phyloP scores from a whole-genome alignment of 2,797 vertebrate genomes.

The Typhlichthys subterraneus region DNA sequence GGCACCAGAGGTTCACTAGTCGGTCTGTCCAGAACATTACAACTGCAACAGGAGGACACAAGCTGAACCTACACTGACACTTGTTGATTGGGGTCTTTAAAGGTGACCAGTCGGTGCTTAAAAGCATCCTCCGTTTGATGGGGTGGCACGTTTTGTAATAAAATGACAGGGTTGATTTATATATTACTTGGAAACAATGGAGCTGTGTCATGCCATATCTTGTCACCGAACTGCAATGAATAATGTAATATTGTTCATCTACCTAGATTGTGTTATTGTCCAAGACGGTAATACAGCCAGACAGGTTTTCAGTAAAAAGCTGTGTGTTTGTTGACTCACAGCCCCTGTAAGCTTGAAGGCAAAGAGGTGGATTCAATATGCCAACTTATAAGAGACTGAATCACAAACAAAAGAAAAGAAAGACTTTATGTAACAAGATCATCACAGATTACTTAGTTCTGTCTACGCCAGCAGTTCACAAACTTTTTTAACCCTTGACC shows the following conservation, averaged over 20 bases:
- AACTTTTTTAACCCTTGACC: no score
- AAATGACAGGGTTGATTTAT: constrained; percentile 20
- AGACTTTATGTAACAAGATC: background rate
- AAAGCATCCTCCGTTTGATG: constrained; percentile 39
- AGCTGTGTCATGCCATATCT: background rate
- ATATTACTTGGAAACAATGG: constrained; percentile 1
- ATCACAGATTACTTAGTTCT: background rate
- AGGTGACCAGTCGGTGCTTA: constrained; percentile 39
- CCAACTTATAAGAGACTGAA: constrained; percentile 1
- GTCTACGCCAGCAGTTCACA: background rate
- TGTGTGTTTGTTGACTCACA: no score
- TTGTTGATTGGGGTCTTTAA: constrained; percentile 65
- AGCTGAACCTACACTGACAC: constrained; percentile 64
- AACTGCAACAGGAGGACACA: constrained; percentile 55
- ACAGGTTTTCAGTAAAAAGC: no score
- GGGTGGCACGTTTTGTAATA: constrained; percentile 20
- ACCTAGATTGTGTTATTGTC: background rate
- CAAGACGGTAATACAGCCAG: background rate
- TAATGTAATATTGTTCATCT: background rate
- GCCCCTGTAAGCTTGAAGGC: no score
- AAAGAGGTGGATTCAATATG: background rate
- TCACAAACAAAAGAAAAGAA: background rate
- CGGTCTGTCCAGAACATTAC: constrained; percentile 66
- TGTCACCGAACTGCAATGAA: background rate
- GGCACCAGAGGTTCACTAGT: constrained; percentile 67